phyloP scores from a whole-genome alignment of 2,113 vertebrate genomes.

The Brachyhypopomus gauderio region DNA sequence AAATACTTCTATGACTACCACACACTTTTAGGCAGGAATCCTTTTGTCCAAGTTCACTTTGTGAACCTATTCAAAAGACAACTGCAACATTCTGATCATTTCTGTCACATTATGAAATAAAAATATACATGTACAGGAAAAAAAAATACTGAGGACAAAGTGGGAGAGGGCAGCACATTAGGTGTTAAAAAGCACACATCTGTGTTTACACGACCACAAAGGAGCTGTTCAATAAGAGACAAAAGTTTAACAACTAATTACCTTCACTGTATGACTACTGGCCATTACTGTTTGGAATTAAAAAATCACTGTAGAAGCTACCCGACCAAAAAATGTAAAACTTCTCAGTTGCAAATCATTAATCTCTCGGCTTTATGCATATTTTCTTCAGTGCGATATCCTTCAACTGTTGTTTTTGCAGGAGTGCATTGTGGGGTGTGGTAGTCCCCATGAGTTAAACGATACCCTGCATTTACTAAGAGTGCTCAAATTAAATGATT shows the following conservation, averaged over 20 bases:
- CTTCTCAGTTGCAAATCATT: constrained; percentile 1
- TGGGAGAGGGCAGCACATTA: too few species aligned
- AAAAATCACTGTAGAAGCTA: background rate
- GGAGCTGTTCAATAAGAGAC: background rate
- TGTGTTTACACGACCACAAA: background rate
- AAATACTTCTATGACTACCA: background rate
- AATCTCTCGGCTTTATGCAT: background rate
- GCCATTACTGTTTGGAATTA: constrained; percentile 8
- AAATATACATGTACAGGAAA: background rate
- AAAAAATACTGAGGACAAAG: background rate
- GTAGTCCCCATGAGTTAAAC: background rate
- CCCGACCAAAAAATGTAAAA: background rate
- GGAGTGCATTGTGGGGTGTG: too few species aligned
- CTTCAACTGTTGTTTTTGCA: too few species aligned
- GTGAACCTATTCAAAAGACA: constrained; percentile 1
- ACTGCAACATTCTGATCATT: background rate
- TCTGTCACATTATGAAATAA: too few species aligned
- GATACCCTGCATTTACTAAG: constrained; percentile 1
- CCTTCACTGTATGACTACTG: constrained; percentile 33
- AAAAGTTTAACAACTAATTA: background rate
- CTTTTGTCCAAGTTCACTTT: background rate
- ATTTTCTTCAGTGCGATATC: background rate
- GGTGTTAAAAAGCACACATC: background rate
- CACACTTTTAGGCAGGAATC: background rate
- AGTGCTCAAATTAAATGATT: constrained; percentile 44